These are phyloP conservation scores for Aphis craccivora DNA, from an alignment of 1,140 invertebrate genomes.

Conservation along the genomic window DNA sequence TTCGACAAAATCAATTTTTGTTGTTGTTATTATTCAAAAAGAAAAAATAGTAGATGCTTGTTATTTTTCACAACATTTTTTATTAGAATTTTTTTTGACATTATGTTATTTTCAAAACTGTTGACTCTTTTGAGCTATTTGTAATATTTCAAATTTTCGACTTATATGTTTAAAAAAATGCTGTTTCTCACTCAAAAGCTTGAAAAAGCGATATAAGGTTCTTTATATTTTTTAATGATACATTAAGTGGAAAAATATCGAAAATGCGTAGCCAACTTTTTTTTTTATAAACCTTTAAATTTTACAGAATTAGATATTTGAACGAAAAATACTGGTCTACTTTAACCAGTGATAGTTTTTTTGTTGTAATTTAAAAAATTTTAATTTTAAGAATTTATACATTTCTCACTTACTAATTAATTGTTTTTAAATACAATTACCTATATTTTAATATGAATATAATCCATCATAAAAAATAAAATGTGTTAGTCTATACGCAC, in stretches of 20 bases:
- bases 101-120: too few species aligned
- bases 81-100: too few species aligned
- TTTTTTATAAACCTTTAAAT: not conserved
- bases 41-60: too few species aligned
- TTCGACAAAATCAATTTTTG: too few species aligned
- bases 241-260: not conserved
- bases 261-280: not conserved
- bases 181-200: too few species aligned
- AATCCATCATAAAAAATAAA: not conserved
- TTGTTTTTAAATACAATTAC: too few species aligned
- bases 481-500: fast-evolving
- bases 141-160: too few species aligned
- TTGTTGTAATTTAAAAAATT: not conserved
- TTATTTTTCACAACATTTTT: too few species aligned
- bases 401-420: not conserved
- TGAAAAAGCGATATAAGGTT: not conserved
- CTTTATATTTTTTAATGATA: too few species aligned
- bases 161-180: too few species aligned
- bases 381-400: not conserved
- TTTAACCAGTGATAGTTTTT: not conserved
- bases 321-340: not conserved
- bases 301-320: not conserved
- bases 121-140: too few species aligned
- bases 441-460: not conserved
- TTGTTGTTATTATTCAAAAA: too few species aligned